These are phyloP conservation scores for Anhinga anhinga DNA, from an alignment of 2,113 vertebrate genomes.

Conservation along the genomic window DNA sequence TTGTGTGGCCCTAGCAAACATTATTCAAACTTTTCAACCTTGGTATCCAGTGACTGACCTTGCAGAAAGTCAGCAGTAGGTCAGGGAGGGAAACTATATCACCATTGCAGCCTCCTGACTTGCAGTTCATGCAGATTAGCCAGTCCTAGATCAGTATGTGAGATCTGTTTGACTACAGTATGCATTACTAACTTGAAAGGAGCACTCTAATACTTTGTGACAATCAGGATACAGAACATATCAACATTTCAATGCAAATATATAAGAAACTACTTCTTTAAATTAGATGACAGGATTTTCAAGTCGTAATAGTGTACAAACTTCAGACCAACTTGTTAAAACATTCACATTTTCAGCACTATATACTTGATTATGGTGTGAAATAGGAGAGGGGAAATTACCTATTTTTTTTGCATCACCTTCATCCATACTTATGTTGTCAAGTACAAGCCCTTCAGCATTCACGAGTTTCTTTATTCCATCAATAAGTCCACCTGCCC, in stretches of 20 bases:
- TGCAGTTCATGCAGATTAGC: background rate
- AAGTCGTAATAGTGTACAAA: background rate
- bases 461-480: constrained; percentile 48
- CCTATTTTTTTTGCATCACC: constrained; percentile 35
- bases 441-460: constrained; percentile 32
- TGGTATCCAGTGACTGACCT: background rate
- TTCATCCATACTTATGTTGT: constrained; percentile 44
- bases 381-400: background rate
- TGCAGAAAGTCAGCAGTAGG: background rate
- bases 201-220: background rate
- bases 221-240: background rate
- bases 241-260: background rate
- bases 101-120: background rate
- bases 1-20: background rate
- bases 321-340: background rate
- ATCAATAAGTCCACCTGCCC: constrained; percentile 40
- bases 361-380: background rate
- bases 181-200: background rate
- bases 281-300: background rate
- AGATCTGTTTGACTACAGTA: background rate
- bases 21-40: background rate
- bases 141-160: background rate
- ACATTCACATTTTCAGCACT: background rate
- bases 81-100: background rate
- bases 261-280: background rate